phyloP scores from a whole-genome alignment of 2,113 vertebrate genomes.

The Chauna torquata region DNA sequence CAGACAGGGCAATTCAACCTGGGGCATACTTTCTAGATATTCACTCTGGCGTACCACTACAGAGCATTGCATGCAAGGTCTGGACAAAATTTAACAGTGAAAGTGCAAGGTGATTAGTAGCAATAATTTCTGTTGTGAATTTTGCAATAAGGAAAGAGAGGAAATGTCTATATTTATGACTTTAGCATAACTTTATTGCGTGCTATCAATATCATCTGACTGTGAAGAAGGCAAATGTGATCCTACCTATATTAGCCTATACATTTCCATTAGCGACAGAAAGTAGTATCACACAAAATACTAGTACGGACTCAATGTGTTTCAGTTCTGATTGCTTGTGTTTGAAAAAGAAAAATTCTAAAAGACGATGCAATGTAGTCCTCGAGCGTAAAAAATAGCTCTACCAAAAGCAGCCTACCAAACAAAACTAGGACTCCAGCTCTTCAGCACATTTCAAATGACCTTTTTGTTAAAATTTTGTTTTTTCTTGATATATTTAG shows the following conservation, averaged over 20 bases:
- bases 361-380: neutral
- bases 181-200: neutral
- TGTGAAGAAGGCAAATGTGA: neutral
- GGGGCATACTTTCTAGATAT: neutral
- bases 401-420: neutral
- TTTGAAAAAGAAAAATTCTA: neutral
- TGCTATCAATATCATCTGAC: neutral
- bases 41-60: rapidly evolving
- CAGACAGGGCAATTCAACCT: neutral
- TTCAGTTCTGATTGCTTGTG: neutral
- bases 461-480: neutral
- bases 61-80: neutral
- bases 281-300: neutral
- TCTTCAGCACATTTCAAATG: neutral
- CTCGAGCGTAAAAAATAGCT: neutral
- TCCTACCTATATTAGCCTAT: neutral
- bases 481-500: neutral
- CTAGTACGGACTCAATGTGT: neutral
- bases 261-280: neutral
- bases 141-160: neutral
- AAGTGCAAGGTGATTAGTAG: neutral
- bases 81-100: neutral
- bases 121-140: neutral
- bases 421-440: neutral
- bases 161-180: neutral